A percentile compares a stretch with the other conserved stretches of the same genome.
These are phyloP conservation scores for Danio rerio DNA, from an alignment of 2,113 vertebrate genomes.

Conservation along the genomic window DNA sequence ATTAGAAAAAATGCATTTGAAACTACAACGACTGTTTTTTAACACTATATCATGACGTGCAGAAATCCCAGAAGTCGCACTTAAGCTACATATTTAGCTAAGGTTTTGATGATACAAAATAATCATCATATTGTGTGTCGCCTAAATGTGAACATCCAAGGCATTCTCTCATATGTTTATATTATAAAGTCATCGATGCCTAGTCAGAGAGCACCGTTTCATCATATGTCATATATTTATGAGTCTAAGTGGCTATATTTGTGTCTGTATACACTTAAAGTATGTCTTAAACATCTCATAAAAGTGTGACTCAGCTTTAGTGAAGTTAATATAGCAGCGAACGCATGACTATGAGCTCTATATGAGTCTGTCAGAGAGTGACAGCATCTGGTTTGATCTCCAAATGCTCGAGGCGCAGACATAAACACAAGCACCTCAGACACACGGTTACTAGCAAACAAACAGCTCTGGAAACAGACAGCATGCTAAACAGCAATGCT, in stretches of 20 bases:
- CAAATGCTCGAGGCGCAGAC: not conserved
- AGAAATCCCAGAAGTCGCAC: too few species aligned
- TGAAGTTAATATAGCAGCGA: not conserved
- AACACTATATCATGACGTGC: too few species aligned
- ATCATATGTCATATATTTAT: not conserved
- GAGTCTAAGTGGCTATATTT: not conserved
- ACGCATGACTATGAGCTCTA: slow-evolving; percentile 1
- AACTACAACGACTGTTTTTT: too few species aligned
- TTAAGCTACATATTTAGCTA: too few species aligned
- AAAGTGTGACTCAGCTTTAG: not conserved
- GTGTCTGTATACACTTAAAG: not conserved
- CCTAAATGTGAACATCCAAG: not conserved
- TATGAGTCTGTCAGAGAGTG: not conserved
- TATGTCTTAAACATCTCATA: not conserved
- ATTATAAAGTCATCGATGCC: not conserved
- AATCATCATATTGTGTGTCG: not conserved
- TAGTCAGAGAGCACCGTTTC: not conserved
- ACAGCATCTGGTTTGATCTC: not conserved
- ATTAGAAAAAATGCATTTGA: too few species aligned
- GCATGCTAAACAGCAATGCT: not conserved
- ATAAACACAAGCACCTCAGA: slow-evolving; percentile 27
- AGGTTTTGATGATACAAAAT: not conserved
- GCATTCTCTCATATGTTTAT: not conserved
- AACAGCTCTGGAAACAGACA: slow-evolving; percentile 13
- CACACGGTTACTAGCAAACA: slow-evolving; percentile 23